A percentile compares a stretch with the other conserved stretches of the same genome.
Evolutionary conservation across 2,888 invertebrate species (phyloP).

Genomic region (Acanthoscelides obtectus): DNA sequence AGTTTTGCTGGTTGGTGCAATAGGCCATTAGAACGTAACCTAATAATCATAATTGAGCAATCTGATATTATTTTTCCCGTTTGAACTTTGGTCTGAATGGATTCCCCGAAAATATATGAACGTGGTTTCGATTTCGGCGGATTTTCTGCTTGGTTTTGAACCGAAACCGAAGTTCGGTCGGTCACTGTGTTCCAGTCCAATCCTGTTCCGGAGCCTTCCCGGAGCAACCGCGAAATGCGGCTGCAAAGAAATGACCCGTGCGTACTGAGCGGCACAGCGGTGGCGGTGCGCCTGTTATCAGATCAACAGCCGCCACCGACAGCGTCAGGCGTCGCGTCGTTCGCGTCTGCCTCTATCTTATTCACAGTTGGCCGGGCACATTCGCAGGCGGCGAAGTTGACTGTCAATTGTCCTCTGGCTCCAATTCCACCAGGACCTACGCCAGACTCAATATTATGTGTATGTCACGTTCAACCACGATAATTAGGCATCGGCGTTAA

Average conservation of each 20-base stretch:
- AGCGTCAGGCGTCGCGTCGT: neutral
- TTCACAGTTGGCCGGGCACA: neutral
- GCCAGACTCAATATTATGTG: too few species aligned
- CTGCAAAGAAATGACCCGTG: slow-evolving; percentile 4
- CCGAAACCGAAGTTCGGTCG: too few species aligned
- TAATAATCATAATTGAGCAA: too few species aligned
- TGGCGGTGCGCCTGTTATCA: neutral
- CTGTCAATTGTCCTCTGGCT: neutral
- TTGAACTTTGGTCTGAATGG: too few species aligned
- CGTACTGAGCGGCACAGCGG: neutral
- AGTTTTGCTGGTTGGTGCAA: too few species aligned
- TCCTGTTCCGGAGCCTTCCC: neutral
- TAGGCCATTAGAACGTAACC: too few species aligned
- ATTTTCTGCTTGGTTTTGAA: too few species aligned
- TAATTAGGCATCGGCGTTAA: too few species aligned
- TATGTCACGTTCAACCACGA: too few species aligned
- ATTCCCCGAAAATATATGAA: too few species aligned
- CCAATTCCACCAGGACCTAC: neutral
- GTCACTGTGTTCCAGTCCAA: neutral
- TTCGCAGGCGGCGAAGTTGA: neutral
- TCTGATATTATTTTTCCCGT: too few species aligned
- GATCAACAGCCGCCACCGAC: neutral
- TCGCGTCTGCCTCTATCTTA: neutral
- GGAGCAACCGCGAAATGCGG: neutral
- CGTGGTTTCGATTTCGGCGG: too few species aligned